phyloP scores from a whole-genome alignment of 2,797 vertebrate genomes.

The Acanthornis magna region DNA sequence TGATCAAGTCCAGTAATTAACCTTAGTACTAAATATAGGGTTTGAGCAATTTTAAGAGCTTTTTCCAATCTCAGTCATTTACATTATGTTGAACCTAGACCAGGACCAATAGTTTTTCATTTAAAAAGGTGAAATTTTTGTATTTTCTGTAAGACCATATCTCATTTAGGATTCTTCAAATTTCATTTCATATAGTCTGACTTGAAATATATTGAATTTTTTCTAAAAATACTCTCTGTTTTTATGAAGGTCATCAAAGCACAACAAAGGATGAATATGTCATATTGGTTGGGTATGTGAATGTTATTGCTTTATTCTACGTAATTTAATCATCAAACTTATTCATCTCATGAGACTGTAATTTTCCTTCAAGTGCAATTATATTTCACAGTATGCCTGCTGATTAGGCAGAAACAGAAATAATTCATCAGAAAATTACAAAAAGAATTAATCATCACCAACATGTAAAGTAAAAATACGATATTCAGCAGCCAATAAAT shows the following conservation, averaged over 20 bases:
- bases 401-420: conserved; percentile 87
- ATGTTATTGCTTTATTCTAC: conserved; percentile 82
- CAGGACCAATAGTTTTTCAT: background rate
- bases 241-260: conserved; percentile 56
- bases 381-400: conserved; percentile 79
- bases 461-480: conserved; percentile 42
- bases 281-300: conserved; percentile 44
- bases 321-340: conserved; percentile 87
- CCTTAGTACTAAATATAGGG: background rate
- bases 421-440: conserved; percentile 88
- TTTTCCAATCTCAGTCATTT: background rate
- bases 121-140: background rate
- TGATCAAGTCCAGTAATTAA: background rate
- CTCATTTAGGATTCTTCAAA: background rate
- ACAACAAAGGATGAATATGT: conserved; percentile 45
- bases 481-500: conserved; percentile 83
- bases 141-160: background rate
- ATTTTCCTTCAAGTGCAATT: conserved; percentile 87
- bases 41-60: background rate
- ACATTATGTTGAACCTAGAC: background rate
- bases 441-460: conserved; percentile 88
- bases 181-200: background rate
- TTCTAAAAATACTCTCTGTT: conserved; percentile 6
- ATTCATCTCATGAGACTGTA: conserved; percentile 82
- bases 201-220: background rate